These are phyloP conservation scores for Steatocranus sp. DNA, from an alignment of 2,797 vertebrate species.

Conservation along the genomic window DNA sequence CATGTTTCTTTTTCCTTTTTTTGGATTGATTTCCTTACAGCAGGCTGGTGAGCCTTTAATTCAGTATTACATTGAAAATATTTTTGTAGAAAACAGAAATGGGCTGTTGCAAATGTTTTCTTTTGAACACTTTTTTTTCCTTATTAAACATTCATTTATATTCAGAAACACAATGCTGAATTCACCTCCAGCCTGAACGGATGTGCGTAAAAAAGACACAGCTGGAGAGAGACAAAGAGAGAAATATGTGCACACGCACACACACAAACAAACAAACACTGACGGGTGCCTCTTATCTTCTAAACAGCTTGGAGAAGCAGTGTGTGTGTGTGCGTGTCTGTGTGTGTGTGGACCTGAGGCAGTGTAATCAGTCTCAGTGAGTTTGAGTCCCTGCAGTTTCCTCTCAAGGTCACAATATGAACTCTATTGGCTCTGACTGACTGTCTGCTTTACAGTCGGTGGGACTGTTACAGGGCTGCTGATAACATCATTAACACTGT, in stretches of 20 bases:
- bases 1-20: background rate
- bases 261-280: background rate
- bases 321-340: background rate
- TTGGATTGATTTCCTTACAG: background rate
- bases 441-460: background rate
- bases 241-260: background rate
- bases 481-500: background rate
- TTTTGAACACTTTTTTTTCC: background rate
- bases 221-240: background rate
- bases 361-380: constrained; percentile 14
- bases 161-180: background rate
- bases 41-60: background rate
- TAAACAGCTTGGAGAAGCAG: background rate
- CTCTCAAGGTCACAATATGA: constrained; percentile 32
- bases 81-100: background rate
- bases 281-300: background rate
- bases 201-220: background rate
- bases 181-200: background rate
- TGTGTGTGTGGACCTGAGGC: constrained; percentile 8
- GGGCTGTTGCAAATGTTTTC: background rate
- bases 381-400: constrained; percentile 19
- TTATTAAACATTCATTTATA: background rate
- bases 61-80: background rate
- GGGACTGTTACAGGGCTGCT: background rate
- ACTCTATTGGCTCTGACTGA: background rate